Evolutionary conservation across 2,113 vertebrate species (phyloP).

Genomic region (Piaya cayana): DNA sequence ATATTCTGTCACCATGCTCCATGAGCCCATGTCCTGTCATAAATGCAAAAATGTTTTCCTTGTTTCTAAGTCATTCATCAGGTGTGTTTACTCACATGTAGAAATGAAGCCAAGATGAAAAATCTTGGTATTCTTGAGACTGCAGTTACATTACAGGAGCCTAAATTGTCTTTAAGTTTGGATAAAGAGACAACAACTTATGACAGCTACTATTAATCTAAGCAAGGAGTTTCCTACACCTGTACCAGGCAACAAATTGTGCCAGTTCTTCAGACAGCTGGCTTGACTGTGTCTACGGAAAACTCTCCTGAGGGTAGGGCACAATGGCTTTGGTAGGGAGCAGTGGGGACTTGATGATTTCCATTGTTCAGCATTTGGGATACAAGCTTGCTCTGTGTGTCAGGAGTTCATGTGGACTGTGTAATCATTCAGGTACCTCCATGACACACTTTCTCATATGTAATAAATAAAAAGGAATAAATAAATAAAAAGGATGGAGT

Average conservation of each 20-base stretch:
- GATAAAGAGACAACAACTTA: background rate
- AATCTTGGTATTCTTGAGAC: background rate
- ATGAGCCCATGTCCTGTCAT: accelerated
- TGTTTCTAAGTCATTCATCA: background rate
- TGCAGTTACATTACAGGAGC: background rate
- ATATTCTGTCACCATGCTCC: accelerated
- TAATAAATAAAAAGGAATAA: no score
- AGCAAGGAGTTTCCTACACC: background rate
- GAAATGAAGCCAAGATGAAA: background rate
- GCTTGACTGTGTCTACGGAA: background rate
- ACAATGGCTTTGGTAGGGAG: accelerated
- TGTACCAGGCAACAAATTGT: accelerated
- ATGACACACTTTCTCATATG: background rate
- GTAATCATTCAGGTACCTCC: background rate
- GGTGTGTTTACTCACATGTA: background rate
- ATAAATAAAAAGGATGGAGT: no score
- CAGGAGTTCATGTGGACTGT: background rate
- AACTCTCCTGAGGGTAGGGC: background rate
- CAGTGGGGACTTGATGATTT: accelerated
- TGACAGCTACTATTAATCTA: background rate
- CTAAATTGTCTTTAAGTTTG: background rate
- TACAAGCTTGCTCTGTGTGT: background rate
- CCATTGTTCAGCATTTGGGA: background rate
- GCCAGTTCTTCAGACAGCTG: background rate
- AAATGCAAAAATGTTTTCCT: background rate